Conservation (phyloP, 1,140 invertebrate species). For the Goniozus legneri region DNA sequence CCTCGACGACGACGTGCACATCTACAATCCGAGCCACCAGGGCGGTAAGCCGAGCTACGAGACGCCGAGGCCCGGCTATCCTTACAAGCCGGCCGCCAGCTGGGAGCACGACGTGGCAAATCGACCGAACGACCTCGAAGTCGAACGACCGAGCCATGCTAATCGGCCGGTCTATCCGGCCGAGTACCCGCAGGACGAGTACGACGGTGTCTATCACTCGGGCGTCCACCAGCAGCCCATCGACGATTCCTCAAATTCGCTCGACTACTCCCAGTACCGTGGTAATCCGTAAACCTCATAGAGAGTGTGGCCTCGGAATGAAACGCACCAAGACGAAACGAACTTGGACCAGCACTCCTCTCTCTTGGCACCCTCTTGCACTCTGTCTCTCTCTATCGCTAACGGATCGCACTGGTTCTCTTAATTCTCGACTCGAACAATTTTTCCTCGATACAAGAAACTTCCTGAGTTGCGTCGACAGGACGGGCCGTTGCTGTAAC, state of each 20-base stretch:
- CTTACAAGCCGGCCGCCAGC: conserved; percentile 14
- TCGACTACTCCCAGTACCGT: conserved; percentile 46
- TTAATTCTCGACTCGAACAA: no score
- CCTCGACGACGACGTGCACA: conserved; percentile 47
- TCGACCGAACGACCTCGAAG: conserved; percentile 26
- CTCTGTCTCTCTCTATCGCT: no score
- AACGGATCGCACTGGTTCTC: no score
- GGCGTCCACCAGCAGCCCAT: conserved; percentile 12
- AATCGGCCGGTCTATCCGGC: conserved; percentile 19
- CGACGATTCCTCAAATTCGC: conserved; percentile 29
- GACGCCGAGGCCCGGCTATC: conserved; percentile 30
- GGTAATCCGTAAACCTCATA: conserved; percentile 46
- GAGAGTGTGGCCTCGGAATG: no score
- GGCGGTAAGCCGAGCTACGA: no score
- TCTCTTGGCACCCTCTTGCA: no score
- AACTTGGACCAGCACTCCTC: no score
- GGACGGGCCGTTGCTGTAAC: no score
- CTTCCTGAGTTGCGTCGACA: no score
- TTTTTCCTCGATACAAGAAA: no score
- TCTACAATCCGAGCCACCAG: no score
- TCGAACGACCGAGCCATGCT: conserved; percentile 24
- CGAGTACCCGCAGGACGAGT: conserved; percentile 33
- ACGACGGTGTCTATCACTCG: conserved; percentile 12
- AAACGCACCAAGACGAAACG: no score
- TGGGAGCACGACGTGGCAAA: conserved; percentile 27